Base-by-base conservation (phyloP, 2,113 vertebrate species). In the Pithys albifrons region DNA sequence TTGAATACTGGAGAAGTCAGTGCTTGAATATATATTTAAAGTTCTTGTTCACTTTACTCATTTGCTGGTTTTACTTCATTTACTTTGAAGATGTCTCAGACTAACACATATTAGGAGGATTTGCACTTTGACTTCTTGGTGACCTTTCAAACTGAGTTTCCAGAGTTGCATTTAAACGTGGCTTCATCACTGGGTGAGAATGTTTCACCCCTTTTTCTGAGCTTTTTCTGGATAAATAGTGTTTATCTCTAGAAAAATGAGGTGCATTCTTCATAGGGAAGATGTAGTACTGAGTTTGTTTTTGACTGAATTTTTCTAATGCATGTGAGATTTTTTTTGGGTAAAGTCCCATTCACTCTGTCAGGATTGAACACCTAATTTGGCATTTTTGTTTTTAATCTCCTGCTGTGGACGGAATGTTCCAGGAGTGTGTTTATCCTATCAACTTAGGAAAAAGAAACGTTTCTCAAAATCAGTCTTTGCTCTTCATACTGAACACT, bases 391-490 rank as follows among this genome's bases (percentile, higher is more conserved):
- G n/a, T 67, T 37, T 76, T 57, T 6, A 43, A 37, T 54, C 52
- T 86, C 10, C 31, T 93, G 70, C 41, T 9, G 19, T 17, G 78
- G 46, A 85, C 12, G 1, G 67, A 85, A 91, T 95, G 79, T 96
- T 89, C 81, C 29, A 49, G 45, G n/a, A 29, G 4, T 89, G 45
- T 74, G 69, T 95, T 96, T 89, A 82, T 87, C 51, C 71, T 88
- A 54, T 76, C 70, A 76, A 4, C 27, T 89, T 79, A 85, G 46
- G 77, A 81, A 59, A 81, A 70, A 71, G 22, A 77, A 84, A 72
- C 31, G 23, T 69, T 89, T 82, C 88, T 88, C 54, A 41, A 45
- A 61, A 64, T 65, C 45, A 59, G 1, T 69, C 61, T 78, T 65
- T 89, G 55, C 59, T 88, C 51, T 71, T 95, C 52, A 39, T 17